These are phyloP conservation scores for Oopsacas minuta DNA, from an alignment of 37 sponge, comb jelly and placozoan genomes.

Conservation along the genomic window DNA sequence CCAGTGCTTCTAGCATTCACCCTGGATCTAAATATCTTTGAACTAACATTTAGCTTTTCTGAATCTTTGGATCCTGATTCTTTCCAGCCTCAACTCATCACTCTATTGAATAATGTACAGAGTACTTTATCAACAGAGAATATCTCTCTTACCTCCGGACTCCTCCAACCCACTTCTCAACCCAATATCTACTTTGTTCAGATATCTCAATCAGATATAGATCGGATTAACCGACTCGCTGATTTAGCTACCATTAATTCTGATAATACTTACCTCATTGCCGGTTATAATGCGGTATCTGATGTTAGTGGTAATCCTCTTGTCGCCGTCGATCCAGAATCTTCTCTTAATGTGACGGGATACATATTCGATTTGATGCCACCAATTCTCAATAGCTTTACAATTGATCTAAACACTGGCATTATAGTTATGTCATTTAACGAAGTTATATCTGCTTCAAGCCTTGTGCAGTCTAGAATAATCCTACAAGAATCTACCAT, in stretches of 20 bases:
- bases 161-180: neutral
- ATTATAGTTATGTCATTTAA: slow-evolving; percentile 38
- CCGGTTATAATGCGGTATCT: slow-evolving; percentile 29
- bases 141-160: neutral
- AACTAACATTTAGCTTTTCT: neutral
- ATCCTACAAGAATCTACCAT: slow-evolving; percentile 32
- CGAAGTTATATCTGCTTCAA: slow-evolving; percentile 43
- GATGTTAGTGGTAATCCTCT: slow-evolving; percentile 51
- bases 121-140: neutral
- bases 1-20: slow-evolving; percentile 17
- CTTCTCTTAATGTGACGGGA: slow-evolving; percentile 9
- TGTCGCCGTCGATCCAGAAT: slow-evolving; percentile 7
- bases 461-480: slow-evolving; percentile 23
- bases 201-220: neutral
- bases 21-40: neutral
- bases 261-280: slow-evolving; percentile 50
- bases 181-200: slow-evolving; percentile 7
- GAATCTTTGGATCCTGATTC: slow-evolving; percentile 7
- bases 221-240: neutral
- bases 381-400: slow-evolving; percentile 42
- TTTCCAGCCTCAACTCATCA: slow-evolving; percentile 17
- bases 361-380: slow-evolving; percentile 37
- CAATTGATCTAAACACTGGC: slow-evolving; percentile 57
- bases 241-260: slow-evolving; percentile 23
- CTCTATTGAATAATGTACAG: slow-evolving; percentile 11